Conservation (phyloP, 2,888 invertebrate genomes). For the Papilio elwesi region DNA sequence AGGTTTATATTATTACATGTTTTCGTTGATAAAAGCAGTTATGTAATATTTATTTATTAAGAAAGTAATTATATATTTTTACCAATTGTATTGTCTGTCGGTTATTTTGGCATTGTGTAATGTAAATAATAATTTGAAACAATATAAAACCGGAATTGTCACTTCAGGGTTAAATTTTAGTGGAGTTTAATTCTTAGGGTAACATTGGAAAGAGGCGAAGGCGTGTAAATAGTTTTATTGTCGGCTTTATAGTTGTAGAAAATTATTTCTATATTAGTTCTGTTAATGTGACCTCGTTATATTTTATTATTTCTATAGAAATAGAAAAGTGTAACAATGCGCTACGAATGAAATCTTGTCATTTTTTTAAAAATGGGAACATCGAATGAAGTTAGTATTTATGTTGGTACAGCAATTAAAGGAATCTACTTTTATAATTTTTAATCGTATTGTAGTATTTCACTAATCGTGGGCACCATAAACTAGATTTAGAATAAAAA, state of each 20-base stretch:
- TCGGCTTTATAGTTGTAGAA: conserved; percentile 53
- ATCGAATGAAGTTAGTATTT: conserved; percentile 32
- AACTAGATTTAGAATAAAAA: conserved; percentile 34
- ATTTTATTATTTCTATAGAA: conserved; percentile 1
- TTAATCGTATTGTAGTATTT: conserved; percentile 24
- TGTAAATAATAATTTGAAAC: conserved; percentile 70
- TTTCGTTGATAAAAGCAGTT: conserved; percentile 48
- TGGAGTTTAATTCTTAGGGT: conserved; percentile 55
- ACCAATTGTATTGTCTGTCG: conserved; percentile 43
- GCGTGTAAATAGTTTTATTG: conserved; percentile 75
- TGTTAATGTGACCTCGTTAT: conserved; percentile 13
- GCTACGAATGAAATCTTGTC: conserved; percentile 28
- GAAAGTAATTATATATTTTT: conserved; percentile 43
- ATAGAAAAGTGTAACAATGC: conserved; percentile 12
- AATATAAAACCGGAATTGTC: conserved; percentile 77
- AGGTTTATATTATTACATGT: conserved; percentile 55
- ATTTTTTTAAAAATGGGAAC: conserved; percentile 34
- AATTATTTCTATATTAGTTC: conserved; percentile 24
- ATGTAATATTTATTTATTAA: conserved; percentile 48
- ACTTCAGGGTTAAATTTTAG: conserved; percentile 58
- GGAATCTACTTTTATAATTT: conserved; percentile 34
- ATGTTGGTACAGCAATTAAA: conserved; percentile 24
- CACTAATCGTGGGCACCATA: conserved; percentile 39
- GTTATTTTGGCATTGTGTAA: conserved; percentile 54
- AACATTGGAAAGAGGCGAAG: conserved; percentile 58